Evolutionary conservation across 2,888 invertebrate species (phyloP), one percentile per base, ranked within the genome.

Genomic region (Drosophila multiciliata): DNA sequence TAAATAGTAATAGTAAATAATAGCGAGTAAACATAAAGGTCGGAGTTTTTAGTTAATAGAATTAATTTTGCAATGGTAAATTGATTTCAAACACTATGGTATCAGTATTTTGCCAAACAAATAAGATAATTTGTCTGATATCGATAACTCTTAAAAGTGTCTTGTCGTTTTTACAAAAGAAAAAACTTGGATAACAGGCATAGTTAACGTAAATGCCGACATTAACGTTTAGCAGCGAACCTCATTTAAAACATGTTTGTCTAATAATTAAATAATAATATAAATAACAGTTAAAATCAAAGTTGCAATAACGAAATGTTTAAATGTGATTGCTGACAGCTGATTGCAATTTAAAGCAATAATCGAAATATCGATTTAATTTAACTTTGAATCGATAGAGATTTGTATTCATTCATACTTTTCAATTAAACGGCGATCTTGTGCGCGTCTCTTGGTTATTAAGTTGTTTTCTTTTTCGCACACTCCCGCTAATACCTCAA

Each of bases 361-460:
- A 42, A 26, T 45, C 62, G 42, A n/a, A 5, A 1, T 53, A 55
- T 75, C 68, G 52, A 50, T 52, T 23, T 2, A 12, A 48, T 26
- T 20, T 11, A 17, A 4, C 1, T 6, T 12, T 1, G 23, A 1
- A 62, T 78, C 78, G 78, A 78, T 78, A 66, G 9, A 15, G n/a
- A 12, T 42, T 64, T 38, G 52, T 11, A 74, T 26, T 62, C 74
- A 70, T 49, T 66, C 62, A 58, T 75, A 63, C 52, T 61, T 78
- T 78, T 78, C 75, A 78, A 78, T 75, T 75, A 72, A 75, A 75
- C 79, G 75, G 58, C 69, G 32, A 55, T 78, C 78, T 78, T 61
- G 72, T 78, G 78, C 78, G 75, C 78, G 78, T 78, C 75, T n/a
- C 65, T 70, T 64, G 33, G 29, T 17, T 63, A 63, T 63, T 35